Evolutionary conservation across 1,140 invertebrate genomes (phyloP), one percentile per base, ranked within the genome.

Genomic region (Drosophila insularis): DNA sequence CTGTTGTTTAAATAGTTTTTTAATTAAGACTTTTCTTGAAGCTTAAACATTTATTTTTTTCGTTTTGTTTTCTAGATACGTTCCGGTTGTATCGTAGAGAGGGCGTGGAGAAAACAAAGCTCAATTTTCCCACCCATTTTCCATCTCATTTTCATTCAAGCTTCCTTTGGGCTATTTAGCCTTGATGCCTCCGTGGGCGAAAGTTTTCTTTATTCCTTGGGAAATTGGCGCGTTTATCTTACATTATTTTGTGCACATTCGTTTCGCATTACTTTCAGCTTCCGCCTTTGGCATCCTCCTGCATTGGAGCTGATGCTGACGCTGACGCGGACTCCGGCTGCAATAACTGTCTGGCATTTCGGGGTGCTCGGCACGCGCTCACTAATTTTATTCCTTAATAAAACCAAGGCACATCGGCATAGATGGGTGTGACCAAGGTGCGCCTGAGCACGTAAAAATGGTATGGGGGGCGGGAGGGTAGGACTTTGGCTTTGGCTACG

Each of bases 371-470:
- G 82, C 82, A 86, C 82, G 82, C 79, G 75, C 79, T 82, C 68
- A 87, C 82, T 89, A 87, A 87, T 87, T 87, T 87, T 87, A 87
- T 87, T 89, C 82, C 84, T 80, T 87, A 89, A 87, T 87, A 87
- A 87, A 87, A 80, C 68, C 70, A 68, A 71, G 81, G 53, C 72
- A 60, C 53, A 68, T 68, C 65, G 65, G 69, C 63, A 43, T 61
- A 19, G 64, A 64, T 46, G 53, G 53, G 56, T 8, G 61, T 6
- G 14, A 59, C 14, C 60, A 64, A 27, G 63, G 27, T 32, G 65
- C 32, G 63, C 32, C 55, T 32, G 35, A 7, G 72, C 74, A 78
- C 74, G 70, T 76, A 61, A 46, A 62, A 17, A 11, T 21, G 8
- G 40, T 5, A 27, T 27, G 27, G 27, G 0, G 6, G 27, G 0